Evolutionary conservation across 1,140 invertebrate genomes (phyloP).

Genomic region (Nebria ingens): DNA sequence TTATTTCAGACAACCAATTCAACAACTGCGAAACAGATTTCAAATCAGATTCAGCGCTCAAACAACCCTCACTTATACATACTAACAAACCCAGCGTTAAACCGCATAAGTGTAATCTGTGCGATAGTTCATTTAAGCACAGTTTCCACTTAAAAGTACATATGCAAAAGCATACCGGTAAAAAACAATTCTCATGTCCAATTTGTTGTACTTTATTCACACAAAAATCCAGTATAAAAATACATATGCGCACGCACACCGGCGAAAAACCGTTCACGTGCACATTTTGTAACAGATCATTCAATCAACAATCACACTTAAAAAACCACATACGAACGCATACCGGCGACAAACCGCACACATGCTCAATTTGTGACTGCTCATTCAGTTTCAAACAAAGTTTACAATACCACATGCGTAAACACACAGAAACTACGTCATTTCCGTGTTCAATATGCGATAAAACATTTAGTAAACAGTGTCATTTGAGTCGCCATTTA

Average conservation of each 20-base stretch:
- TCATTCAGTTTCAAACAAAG: not conserved
- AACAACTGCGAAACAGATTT: too few species aligned
- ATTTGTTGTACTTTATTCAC: not conserved
- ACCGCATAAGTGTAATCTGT: not conserved
- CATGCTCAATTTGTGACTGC: not conserved
- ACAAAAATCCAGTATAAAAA: not conserved
- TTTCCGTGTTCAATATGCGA: not conserved
- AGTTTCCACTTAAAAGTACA: not conserved
- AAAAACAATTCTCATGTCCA: not conserved
- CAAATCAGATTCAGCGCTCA: too few species aligned
- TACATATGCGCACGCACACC: not conserved
- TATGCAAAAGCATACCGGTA: not conserved
- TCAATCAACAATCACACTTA: not conserved
- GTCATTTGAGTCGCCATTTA: conserved; percentile 26
- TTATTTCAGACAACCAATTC: too few species aligned
- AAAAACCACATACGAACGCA: not conserved
- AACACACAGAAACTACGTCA: not conserved
- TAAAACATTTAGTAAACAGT: not conserved
- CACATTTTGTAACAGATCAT: not conserved
- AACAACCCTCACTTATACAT: too few species aligned
- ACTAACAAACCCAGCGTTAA: not conserved
- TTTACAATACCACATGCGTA: not conserved
- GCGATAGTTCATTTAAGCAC: not conserved
- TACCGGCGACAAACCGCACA: not conserved
- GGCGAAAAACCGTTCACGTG: not conserved